These are phyloP conservation scores for Nematopogon swammerdamellus DNA, from an alignment of 2,888 invertebrate genomes.

Conservation along the genomic window DNA sequence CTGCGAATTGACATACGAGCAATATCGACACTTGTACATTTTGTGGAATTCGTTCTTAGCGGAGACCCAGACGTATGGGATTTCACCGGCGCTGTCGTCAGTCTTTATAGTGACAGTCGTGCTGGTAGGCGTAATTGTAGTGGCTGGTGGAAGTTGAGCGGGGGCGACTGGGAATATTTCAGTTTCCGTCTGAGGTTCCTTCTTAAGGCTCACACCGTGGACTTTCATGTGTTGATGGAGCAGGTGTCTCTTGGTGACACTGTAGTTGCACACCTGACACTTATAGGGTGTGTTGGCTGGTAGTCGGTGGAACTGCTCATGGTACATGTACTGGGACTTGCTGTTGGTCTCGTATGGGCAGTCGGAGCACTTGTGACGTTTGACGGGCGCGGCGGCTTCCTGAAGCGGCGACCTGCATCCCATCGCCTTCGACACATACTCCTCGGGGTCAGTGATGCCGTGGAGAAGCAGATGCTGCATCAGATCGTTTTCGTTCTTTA, in stretches of 20 bases:
- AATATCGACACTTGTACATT: constrained; percentile 81
- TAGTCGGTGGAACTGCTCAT: constrained; percentile 77
- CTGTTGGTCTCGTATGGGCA: constrained; percentile 86
- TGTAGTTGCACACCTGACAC: constrained; percentile 79
- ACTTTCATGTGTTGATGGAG: constrained; percentile 82
- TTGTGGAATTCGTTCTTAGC: constrained; percentile 70
- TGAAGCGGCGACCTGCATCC: constrained; percentile 31
- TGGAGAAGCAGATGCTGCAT: constrained; percentile 66
- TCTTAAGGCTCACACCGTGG: constrained; percentile 58
- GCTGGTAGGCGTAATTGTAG: too few relatives aligned
- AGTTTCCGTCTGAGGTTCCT: constrained; percentile 36
- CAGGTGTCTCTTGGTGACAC: constrained; percentile 75
- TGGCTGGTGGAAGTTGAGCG: constrained; percentile 20
- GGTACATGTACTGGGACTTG: constrained; percentile 82
- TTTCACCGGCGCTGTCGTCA: constrained; percentile 43
- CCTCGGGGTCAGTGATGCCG: constrained; percentile 58
- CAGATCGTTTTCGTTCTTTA: constrained; percentile 65
- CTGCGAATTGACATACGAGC: constrained; percentile 80
- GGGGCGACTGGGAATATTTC: constrained; percentile 27
- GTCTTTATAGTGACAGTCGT: constrained; percentile 19
- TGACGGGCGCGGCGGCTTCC: constrained; percentile 27
- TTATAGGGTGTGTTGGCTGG: constrained; percentile 73
- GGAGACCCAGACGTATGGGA: constrained; percentile 74
- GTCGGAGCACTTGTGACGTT: constrained; percentile 72
- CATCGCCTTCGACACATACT: constrained; percentile 47